Evolutionary conservation across 2,888 invertebrate genomes (phyloP).

Genomic region (Cheilosia vulpina): DNA sequence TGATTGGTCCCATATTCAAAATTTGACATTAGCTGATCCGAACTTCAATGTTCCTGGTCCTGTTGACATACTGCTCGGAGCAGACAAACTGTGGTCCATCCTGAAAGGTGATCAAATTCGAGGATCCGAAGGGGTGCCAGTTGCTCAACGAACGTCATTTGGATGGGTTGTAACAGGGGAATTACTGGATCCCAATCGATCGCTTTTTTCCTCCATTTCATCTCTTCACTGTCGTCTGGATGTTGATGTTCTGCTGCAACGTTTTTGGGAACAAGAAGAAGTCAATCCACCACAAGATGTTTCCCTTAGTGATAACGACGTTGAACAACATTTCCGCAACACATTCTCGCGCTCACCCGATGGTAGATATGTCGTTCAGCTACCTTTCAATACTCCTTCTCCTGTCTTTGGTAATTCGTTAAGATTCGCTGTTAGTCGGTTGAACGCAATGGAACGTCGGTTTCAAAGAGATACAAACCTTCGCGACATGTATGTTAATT

Average conservation of each 20-base stretch:
- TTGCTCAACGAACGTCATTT: conserved; percentile 55
- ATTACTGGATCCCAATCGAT: background rate
- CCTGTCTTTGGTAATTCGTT: conserved; percentile 41
- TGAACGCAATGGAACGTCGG: conserved; percentile 48
- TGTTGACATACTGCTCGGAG: conserved; percentile 60
- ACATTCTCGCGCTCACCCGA: conserved; percentile 43
- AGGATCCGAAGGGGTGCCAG: conserved; percentile 2
- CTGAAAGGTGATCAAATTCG: conserved; percentile 42
- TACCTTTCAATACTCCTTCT: conserved; percentile 38
- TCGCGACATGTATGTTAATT: conserved; percentile 49
- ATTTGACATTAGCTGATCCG: conserved; percentile 56
- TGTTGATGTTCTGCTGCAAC: conserved; percentile 8
- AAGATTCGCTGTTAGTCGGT: conserved; percentile 33
- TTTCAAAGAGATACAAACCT: conserved; percentile 32
- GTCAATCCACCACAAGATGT: background rate
- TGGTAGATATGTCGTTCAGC: conserved; percentile 54
- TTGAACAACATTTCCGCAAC: conserved; percentile 51
- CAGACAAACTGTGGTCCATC: conserved; percentile 58
- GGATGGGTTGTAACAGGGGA: conserved; percentile 59
- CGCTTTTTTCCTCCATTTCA: conserved; percentile 2
- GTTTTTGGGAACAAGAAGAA: conserved; percentile 54
- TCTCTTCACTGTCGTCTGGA: conserved; percentile 45
- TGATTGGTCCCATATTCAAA: background rate
- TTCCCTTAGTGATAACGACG: conserved; percentile 32
- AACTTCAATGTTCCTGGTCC: conserved; percentile 51